Percentiles rank a stretch among this genome's conserved stretches.
Evolutionary conservation across 2,888 invertebrate species (phyloP).

Genomic region (Drosophila monieri): DNA sequence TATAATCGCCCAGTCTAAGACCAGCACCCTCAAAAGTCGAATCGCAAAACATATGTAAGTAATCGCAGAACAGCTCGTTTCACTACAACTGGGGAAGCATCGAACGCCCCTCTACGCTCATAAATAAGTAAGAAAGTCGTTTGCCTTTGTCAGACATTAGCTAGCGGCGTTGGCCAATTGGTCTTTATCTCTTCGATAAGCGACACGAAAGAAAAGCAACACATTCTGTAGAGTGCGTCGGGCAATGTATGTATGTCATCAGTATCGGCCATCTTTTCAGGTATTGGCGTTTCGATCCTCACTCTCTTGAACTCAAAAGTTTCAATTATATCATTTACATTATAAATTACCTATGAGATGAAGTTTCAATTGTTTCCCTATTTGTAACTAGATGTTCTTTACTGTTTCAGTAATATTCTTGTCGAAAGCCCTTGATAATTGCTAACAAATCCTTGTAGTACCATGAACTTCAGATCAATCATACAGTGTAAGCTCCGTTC

Average conservation of each 20-base stretch:
- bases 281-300: not conserved
- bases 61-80: conserved; percentile 3
- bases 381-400: too few relatives aligned
- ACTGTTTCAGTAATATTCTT: not conserved
- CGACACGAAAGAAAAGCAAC: conserved; percentile 38
- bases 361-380: too few relatives aligned
- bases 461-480: not conserved
- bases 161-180: conserved; percentile 37
- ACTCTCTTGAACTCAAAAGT: not conserved
- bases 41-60: conserved; percentile 33
- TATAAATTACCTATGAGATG: too few relatives aligned
- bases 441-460: too few relatives aligned
- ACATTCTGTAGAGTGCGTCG: conserved; percentile 17
- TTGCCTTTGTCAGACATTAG: conserved; percentile 52
- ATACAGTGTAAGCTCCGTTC: conserved; percentile 11
- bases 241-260: not conserved
- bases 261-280: conserved; percentile 7
- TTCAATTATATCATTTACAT: too few relatives aligned
- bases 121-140: conserved; percentile 29
- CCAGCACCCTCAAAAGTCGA: conserved; percentile 21
- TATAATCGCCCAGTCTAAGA: conserved; percentile 25
- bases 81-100: conserved; percentile 17
- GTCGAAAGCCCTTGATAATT: too few relatives aligned
- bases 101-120: conserved; percentile 7
- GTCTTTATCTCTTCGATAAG: conserved; percentile 58